Evolutionary conservation across 2,888 invertebrate genomes (phyloP).

Genomic region (Andrena fulva): DNA sequence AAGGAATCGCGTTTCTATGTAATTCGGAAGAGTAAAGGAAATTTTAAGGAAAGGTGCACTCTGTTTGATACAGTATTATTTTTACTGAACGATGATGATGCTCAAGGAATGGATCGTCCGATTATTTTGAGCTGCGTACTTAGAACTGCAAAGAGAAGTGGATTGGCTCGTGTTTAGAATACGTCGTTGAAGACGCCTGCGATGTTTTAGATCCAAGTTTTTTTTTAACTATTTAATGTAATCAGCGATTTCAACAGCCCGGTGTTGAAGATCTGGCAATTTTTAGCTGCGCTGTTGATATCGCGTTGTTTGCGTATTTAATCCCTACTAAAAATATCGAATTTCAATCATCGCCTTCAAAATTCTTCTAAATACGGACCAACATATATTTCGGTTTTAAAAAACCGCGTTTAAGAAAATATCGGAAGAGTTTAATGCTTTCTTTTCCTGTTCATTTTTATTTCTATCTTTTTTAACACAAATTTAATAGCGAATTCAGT

Average conservation of each 20-base stretch:
- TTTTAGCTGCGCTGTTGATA: neutral
- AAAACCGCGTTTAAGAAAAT: too few relatives aligned
- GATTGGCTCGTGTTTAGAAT: neutral
- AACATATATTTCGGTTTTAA: too few relatives aligned
- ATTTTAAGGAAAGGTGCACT: neutral
- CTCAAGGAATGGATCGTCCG: neutral
- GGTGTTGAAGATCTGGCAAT: conserved; percentile 4
- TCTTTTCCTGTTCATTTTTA: neutral
- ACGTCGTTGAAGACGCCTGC: neutral
- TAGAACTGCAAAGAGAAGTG: neutral
- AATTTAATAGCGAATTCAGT: too few relatives aligned
- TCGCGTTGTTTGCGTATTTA: neutral
- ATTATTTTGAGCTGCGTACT: neutral
- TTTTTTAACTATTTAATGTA: conserved; percentile 5
- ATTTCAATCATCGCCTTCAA: neutral
- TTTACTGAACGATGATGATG: neutral
- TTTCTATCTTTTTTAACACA: neutral
- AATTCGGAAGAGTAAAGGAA: neutral
- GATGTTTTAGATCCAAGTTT: neutral
- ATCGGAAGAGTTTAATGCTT: too few relatives aligned
- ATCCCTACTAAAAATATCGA: neutral
- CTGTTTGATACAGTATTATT: conserved; percentile 1
- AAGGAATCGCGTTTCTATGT: neutral
- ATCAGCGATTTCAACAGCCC: neutral
- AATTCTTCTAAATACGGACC: neutral